A percentile compares a stretch with the other conserved stretches of the same genome.
Evolutionary conservation across 1,140 invertebrate genomes (phyloP).

Genomic region (Trissolcus basalis): DNA sequence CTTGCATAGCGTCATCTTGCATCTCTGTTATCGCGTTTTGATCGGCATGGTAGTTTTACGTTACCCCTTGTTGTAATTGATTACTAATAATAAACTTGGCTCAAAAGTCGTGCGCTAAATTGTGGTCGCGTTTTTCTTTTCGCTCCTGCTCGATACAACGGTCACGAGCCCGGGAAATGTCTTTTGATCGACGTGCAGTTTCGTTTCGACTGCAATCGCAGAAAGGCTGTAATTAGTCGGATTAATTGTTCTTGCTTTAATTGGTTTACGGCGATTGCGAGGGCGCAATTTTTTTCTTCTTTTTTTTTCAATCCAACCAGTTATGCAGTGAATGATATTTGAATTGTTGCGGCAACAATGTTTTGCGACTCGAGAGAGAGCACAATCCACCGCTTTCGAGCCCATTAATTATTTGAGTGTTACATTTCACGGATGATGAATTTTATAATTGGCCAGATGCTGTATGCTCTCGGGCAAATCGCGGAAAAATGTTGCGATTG

Average conservation of each 20-base stretch:
- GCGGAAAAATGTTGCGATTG: constrained; percentile 3
- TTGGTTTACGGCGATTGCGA: constrained; percentile 38
- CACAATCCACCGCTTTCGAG: constrained; percentile 4
- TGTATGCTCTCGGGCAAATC: background rate
- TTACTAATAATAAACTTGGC: constrained; percentile 24
- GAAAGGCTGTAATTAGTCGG: constrained; percentile 26
- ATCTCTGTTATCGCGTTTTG: constrained; percentile 24
- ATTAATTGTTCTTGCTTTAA: constrained; percentile 37
- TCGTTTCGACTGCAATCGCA: constrained; percentile 27
- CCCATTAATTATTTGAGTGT: constrained; percentile 31
- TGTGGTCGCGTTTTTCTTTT: background rate
- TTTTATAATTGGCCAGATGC: constrained; percentile 19
- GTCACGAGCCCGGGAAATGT: constrained; percentile 13
- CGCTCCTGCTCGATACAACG: constrained; percentile 4
- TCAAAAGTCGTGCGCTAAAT: constrained; percentile 22
- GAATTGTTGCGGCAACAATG: constrained; percentile 33
- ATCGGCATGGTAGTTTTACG: constrained; percentile 18
- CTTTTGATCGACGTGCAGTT: constrained; percentile 22
- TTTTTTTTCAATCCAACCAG: background rate
- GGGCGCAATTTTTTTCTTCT: constrained; percentile 18
- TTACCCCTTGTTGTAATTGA: constrained; percentile 19
- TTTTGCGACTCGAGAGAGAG: constrained; percentile 12
- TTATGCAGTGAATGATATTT: constrained; percentile 30
- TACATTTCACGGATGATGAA: constrained; percentile 17
- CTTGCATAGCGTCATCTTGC: constrained; percentile 8